Percentiles rank a stretch among this genome's conserved stretches.
These are phyloP conservation scores for Solenopsis invicta DNA, from an alignment of 1,140 invertebrate species.

Conservation along the genomic window DNA sequence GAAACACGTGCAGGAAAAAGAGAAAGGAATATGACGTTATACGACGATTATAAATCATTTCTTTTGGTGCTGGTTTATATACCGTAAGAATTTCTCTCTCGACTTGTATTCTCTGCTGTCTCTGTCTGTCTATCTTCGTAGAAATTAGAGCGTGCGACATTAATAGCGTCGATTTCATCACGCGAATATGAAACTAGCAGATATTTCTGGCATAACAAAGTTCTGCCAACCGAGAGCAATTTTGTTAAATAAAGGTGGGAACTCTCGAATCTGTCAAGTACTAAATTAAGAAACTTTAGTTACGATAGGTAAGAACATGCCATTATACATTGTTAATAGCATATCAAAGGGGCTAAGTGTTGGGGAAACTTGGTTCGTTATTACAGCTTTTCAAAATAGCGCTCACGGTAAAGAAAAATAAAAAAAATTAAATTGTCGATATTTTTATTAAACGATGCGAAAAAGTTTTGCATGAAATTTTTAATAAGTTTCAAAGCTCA, in stretches of 20 bases:
- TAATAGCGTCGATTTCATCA: slow-evolving; percentile 72
- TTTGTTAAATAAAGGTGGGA: slow-evolving; percentile 56
- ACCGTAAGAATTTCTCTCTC: neutral
- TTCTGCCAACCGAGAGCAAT: slow-evolving; percentile 40
- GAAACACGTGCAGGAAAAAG: neutral
- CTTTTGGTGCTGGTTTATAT: neutral
- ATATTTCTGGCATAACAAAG: slow-evolving; percentile 68
- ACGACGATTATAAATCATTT: neutral
- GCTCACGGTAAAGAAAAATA: slow-evolving; percentile 1
- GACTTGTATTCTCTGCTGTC: neutral
- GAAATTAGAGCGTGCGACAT: slow-evolving; percentile 72
- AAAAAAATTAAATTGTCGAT: slow-evolving; percentile 1
- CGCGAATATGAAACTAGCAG: slow-evolving; percentile 68
- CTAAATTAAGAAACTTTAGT: slow-evolving; percentile 64
- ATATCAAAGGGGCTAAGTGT: slow-evolving; percentile 45
- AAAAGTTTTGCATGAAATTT: neutral
- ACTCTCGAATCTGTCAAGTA: slow-evolving; percentile 52
- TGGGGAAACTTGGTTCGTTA: slow-evolving; percentile 44
- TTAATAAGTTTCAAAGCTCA: neutral
- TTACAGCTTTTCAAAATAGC: slow-evolving; percentile 36
- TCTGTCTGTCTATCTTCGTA: slow-evolving; percentile 1
- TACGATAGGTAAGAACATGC: slow-evolving; percentile 50
- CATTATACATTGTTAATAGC: slow-evolving; percentile 53
- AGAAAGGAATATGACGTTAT: neutral
- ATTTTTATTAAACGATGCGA: neutral